Conservation (phyloP, 2,113 vertebrate species). For the Chamaea fasciata region DNA sequence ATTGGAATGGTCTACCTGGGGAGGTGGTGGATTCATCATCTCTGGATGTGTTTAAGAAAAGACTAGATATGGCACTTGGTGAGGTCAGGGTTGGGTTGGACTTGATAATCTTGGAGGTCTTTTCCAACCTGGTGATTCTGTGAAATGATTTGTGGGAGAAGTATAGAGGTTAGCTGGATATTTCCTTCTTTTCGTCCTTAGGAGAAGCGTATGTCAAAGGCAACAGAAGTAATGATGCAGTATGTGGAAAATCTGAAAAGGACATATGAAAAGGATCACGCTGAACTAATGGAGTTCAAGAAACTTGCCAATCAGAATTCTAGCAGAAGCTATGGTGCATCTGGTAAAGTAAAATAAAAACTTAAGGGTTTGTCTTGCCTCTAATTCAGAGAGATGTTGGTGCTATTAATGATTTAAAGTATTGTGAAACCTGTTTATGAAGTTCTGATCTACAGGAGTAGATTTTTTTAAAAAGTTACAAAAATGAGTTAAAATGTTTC, state of each 20-base stretch:
- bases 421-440: not conserved
- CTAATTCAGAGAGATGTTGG: not conserved
- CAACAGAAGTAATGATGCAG: slow-evolving; percentile 98
- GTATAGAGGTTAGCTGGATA: not conserved
- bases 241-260: slow-evolving; percentile 97
- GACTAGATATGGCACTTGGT: no score
- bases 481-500: not conserved
- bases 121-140: no score
- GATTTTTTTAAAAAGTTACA: not conserved
- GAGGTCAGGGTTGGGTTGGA: no score
- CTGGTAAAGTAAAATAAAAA: slow-evolving; percentile 74
- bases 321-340: slow-evolving; percentile 84
- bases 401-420: not conserved
- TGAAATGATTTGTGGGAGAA: not conserved
- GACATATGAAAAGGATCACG: slow-evolving; percentile 96
- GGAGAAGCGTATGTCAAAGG: slow-evolving; percentile 98
- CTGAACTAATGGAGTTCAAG: slow-evolving; percentile 94
- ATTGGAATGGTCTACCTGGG: no score
- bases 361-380: not conserved
- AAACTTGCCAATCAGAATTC: slow-evolving; percentile 98
- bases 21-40: no score
- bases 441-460: not conserved
- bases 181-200: slow-evolving; percentile 44
- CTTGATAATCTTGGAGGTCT: no score
- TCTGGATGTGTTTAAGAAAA: no score